These are phyloP conservation scores for Temnothorax nylanderi DNA, from an alignment of 1,140 invertebrate species.

Conservation along the genomic window DNA sequence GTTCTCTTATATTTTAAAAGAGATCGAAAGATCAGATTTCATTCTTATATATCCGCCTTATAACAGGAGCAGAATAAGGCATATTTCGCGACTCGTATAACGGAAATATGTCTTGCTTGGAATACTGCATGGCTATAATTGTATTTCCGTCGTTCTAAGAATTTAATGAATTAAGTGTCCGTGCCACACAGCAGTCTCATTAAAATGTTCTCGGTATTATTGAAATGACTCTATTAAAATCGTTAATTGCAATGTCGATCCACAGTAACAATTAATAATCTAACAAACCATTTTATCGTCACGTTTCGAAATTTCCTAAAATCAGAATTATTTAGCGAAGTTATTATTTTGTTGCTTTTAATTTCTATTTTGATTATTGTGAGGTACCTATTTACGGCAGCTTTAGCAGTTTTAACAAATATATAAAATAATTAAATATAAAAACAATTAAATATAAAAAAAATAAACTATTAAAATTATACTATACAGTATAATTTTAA, in stretches of 20 bases:
- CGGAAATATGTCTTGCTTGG: not conserved
- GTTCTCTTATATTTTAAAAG: constrained; percentile 5
- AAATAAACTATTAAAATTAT: not conserved
- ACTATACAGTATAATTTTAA: too few species aligned
- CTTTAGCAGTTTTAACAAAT: not conserved
- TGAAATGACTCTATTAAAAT: constrained; percentile 25
- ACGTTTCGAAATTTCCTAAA: not conserved
- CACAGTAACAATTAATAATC: not conserved
- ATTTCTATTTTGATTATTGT: not conserved
- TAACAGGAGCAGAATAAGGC: not conserved
- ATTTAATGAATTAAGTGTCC: constrained; percentile 41
- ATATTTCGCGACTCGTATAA: not conserved
- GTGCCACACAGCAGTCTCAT: not conserved
- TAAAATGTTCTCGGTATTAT: constrained; percentile 40
- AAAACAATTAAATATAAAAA: not conserved
- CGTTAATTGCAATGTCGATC: not conserved
- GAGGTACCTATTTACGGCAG: not conserved
- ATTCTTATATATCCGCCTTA: constrained; percentile 1
- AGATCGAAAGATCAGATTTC: not conserved
- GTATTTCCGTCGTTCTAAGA: constrained; percentile 19
- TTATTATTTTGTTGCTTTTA: not conserved
- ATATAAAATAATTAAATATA: not conserved
- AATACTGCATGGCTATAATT: not conserved
- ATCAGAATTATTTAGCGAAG: not conserved
- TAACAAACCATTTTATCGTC: not conserved